phyloP scores from a whole-genome alignment of 2,888 invertebrate species.

The Amphipyra tragopoginis region DNA sequence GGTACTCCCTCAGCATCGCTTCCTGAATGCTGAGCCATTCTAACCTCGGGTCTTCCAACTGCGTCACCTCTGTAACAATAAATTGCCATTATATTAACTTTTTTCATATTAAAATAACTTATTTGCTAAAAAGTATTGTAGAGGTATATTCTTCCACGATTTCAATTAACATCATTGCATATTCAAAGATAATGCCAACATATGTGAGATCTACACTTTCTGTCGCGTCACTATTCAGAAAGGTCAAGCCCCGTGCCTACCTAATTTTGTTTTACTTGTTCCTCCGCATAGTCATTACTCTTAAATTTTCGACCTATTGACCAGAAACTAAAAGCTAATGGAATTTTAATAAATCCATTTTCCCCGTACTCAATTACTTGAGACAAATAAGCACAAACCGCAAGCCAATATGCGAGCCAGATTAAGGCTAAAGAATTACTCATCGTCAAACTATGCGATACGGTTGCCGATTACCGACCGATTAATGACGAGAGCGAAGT shows the following conservation, averaged over 20 bases:
- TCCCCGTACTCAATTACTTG: constrained; percentile 36
- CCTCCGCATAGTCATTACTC: constrained; percentile 2
- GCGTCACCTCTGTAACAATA: constrained; percentile 95
- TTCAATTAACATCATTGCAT: too few species aligned
- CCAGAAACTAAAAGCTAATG: constrained; percentile 31
- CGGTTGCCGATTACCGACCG: constrained; percentile 59
- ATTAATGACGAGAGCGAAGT: constrained; percentile 60
- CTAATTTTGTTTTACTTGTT: constrained; percentile 1
- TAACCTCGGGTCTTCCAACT: constrained; percentile 98
- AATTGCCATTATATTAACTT: constrained; percentile 17
- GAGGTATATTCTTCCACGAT: too few species aligned
- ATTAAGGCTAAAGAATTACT: constrained; percentile 57
- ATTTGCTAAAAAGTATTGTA: too few species aligned
- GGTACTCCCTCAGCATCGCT: constrained; percentile 98
- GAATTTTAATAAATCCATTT: constrained; percentile 47
- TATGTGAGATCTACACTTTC: too few species aligned
- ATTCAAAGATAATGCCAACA: too few species aligned
- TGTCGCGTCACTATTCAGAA: too few species aligned
- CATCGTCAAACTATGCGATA: constrained; percentile 64
- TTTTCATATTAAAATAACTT: too few species aligned
- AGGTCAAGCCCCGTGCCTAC: neutral
- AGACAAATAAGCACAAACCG: constrained; percentile 41
- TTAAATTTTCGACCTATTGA: constrained; percentile 19
- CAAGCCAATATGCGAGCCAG: constrained; percentile 53
- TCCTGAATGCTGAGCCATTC: constrained; percentile 99